Conservation (phyloP, 2,888 invertebrate genomes). For the Strigamia crassipes region DNA sequence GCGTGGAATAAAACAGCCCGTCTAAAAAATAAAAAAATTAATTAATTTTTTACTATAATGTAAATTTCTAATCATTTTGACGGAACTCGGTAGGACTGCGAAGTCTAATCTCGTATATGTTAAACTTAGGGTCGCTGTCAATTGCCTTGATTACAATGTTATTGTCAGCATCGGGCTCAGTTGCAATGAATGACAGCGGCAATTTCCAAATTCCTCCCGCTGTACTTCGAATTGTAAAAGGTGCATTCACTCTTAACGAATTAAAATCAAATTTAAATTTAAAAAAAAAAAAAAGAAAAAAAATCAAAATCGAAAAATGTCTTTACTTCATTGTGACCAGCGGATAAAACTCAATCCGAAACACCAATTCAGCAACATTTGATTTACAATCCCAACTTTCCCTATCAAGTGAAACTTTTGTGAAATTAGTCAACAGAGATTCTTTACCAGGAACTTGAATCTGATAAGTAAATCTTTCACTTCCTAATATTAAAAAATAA, state of each 20-base stretch:
- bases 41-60: too few relatives aligned
- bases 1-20: background rate
- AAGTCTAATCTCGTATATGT: background rate
- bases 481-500: background rate
- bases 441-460: background rate
- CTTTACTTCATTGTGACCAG: background rate
- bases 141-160: slow-evolving; percentile 25
- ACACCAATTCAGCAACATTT: slow-evolving; percentile 2
- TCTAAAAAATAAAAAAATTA: too few relatives aligned
- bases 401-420: background rate
- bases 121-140: background rate
- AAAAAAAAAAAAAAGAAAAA: background rate
- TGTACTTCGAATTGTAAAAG: slow-evolving; percentile 19
- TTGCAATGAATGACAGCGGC: background rate
- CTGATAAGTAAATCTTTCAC: background rate
- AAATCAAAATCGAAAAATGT: background rate
- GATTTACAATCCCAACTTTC: slow-evolving; percentile 32
- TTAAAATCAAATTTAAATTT: background rate
- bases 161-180: slow-evolving; percentile 6
- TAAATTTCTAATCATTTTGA: background rate
- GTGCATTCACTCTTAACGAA: background rate
- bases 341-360: slow-evolving; percentile 5
- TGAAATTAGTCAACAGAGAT: background rate
- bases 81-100: background rate
- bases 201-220: slow-evolving; percentile 45